Conservation (phyloP, 2,888 invertebrate genomes). For the Drosophila mettleri region DNA sequence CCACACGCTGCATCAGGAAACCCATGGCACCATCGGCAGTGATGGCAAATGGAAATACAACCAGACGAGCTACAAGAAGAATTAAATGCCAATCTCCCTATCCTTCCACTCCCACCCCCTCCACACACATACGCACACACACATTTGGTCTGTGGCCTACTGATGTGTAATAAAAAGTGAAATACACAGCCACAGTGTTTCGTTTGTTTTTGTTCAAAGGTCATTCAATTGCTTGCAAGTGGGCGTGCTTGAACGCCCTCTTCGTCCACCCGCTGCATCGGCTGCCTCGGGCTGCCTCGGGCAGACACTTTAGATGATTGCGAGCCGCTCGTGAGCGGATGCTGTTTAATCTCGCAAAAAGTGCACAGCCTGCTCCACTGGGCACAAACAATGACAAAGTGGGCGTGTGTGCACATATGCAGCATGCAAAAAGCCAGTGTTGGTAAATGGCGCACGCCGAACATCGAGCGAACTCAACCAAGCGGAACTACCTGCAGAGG, state of each 20-base stretch:
- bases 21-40: background rate
- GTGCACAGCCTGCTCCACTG: constrained; percentile 60
- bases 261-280: background rate
- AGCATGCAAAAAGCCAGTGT: constrained; percentile 44
- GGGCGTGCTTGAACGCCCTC: constrained; percentile 24
- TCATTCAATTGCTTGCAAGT: constrained; percentile 24
- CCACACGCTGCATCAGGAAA: background rate
- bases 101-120: no score
- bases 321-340: constrained; percentile 24
- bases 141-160: constrained; percentile 20
- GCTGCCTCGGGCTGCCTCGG: background rate
- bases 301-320: constrained; percentile 72
- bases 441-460: constrained; percentile 59
- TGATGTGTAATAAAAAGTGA: constrained; percentile 39
- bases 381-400: constrained; percentile 61
- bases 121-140: background rate
- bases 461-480: constrained; percentile 39
- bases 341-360: constrained; percentile 67
- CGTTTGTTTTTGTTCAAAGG: constrained; percentile 26
- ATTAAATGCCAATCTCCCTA: constrained; percentile 2
- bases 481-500: constrained; percentile 51
- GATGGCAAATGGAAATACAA: constrained; percentile 19
- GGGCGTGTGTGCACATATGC: constrained; percentile 33
- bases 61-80: constrained; percentile 10
- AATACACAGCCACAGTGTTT: constrained; percentile 24